Conservation (phyloP, 1,140 invertebrate species). For the Diachasma alloeum region DNA sequence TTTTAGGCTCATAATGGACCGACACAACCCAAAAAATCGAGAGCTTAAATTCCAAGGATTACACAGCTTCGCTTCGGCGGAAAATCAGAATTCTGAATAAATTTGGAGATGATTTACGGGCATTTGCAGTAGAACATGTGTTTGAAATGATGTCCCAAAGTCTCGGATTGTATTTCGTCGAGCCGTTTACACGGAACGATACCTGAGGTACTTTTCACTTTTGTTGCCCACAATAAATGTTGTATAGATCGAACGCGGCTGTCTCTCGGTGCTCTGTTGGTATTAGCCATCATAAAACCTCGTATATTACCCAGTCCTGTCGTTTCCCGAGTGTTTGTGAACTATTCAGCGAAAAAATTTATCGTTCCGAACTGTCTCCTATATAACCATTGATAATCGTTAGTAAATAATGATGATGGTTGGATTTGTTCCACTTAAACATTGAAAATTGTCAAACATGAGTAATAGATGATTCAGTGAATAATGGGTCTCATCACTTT, state of each 20-base stretch:
- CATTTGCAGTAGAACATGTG: background rate
- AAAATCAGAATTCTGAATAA: background rate
- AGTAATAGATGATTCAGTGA: too few species aligned
- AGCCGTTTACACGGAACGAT: background rate
- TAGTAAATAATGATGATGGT: too few species aligned
- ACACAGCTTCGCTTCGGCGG: too few species aligned
- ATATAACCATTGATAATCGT: too few species aligned
- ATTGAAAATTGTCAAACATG: too few species aligned
- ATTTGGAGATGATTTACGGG: background rate
- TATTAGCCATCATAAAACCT: background rate
- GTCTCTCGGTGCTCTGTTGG: background rate
- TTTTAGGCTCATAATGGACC: too few species aligned
- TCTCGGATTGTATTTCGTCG: background rate
- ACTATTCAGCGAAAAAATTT: background rate
- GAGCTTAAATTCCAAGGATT: too few species aligned
- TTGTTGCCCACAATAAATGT: constrained; percentile 3
- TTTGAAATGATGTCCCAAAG: background rate
- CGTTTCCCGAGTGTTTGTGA: background rate
- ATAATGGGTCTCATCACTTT: too few species aligned
- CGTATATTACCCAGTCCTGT: background rate
- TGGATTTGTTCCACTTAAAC: too few species aligned
- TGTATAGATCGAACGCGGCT: background rate
- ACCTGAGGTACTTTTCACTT: constrained; percentile 7
- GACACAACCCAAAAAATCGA: too few species aligned
- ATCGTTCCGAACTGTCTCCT: too few species aligned